These are phyloP conservation scores for Xanthorhoe spadicearia DNA, from an alignment of 2,888 invertebrate genomes.

Conservation along the genomic window DNA sequence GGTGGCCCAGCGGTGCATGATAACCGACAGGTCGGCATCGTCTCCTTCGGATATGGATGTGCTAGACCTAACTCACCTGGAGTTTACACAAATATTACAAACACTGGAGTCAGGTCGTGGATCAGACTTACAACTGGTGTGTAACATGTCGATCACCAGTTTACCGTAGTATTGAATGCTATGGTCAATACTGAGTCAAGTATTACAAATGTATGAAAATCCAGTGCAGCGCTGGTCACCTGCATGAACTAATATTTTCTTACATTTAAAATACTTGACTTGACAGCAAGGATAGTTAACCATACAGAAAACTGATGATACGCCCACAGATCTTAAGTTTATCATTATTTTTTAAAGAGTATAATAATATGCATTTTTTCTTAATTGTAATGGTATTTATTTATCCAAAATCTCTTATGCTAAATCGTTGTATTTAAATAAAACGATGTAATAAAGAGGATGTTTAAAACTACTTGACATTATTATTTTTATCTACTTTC, in stretches of 20 bases:
- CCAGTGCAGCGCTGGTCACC: too few species aligned
- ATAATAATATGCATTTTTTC: neutral
- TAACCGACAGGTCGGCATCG: conserved; percentile 51
- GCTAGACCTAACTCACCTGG: conserved; percentile 54
- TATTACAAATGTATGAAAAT: too few species aligned
- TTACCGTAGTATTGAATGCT: too few species aligned
- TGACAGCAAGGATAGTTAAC: too few species aligned
- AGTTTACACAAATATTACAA: conserved; percentile 55
- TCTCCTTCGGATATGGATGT: conserved; percentile 59
- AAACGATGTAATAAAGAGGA: conserved; percentile 30
- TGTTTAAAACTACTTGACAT: neutral
- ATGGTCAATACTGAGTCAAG: too few species aligned
- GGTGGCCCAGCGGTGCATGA: conserved; percentile 57
- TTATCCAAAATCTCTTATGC: conserved; percentile 12
- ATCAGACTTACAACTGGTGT: conserved; percentile 30
- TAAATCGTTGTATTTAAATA: conserved; percentile 7
- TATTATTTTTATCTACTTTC: neutral
- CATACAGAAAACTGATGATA: too few species aligned
- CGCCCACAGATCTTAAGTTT: too few species aligned
- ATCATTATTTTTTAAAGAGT: neutral
- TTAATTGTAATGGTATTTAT: neutral
- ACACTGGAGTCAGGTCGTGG: conserved; percentile 30
- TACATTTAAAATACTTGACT: too few species aligned
- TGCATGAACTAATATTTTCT: too few species aligned
- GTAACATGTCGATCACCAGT: conserved; percentile 18